Evolutionary conservation across 2,797 vertebrate species (phyloP).

Genomic region (Muraenolepis orangiensis): DNA sequence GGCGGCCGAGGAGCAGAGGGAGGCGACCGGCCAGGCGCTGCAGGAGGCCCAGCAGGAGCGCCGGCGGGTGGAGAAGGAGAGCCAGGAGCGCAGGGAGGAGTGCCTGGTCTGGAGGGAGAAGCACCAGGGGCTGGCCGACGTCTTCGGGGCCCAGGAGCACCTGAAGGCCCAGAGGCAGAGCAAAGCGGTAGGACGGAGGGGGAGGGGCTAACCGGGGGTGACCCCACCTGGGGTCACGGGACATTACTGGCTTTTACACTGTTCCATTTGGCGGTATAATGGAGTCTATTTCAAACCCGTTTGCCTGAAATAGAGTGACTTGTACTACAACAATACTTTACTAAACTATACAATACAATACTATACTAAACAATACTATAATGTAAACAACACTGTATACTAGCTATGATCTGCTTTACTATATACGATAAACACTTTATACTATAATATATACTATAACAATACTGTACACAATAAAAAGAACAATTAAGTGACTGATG

Average conservation of each 20-base stretch:
- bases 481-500: too few species aligned
- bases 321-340: too few species aligned
- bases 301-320: too few species aligned
- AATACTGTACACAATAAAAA: too few species aligned
- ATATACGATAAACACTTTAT: too few species aligned
- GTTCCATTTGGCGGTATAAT: not conserved
- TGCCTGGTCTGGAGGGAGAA: slow-evolving; percentile 68
- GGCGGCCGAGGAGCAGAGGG: slow-evolving; percentile 61
- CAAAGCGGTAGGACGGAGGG: slow-evolving; percentile 63
- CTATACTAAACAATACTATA: too few species aligned
- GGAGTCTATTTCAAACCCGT: not conserved
- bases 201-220: too few species aligned
- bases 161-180: slow-evolving; percentile 66
- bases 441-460: too few species aligned
- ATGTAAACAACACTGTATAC: too few species aligned
- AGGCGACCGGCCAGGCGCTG: slow-evolving; percentile 52
- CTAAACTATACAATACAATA: too few species aligned
- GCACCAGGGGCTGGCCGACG: slow-evolving; percentile 53
- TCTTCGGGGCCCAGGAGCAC: slow-evolving; percentile 61
- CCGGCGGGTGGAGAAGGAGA: slow-evolving; percentile 56
- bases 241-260: not conserved
- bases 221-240: not conserved
- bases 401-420: too few species aligned
- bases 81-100: slow-evolving; percentile 63
- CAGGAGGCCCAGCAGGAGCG: slow-evolving; percentile 64